phyloP scores from a whole-genome alignment of 2,113 vertebrate species.

The Dasypus novemcinctus region DNA sequence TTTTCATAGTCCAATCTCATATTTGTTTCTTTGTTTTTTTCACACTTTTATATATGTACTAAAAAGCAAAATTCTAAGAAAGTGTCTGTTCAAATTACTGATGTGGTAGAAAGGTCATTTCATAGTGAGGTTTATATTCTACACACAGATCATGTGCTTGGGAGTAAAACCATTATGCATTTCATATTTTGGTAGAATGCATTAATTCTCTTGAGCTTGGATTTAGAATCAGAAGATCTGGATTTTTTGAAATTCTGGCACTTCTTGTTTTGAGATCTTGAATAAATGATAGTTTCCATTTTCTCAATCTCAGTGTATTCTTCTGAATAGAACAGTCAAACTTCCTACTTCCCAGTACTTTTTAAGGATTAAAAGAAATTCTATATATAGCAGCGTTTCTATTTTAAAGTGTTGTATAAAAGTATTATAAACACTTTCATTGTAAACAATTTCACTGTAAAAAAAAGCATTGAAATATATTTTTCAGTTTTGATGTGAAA shows the following conservation, averaged over 20 bases:
- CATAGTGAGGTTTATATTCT: background rate
- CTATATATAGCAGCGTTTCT: background rate
- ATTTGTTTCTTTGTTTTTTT: background rate
- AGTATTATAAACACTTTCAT: background rate
- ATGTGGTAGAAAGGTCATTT: background rate
- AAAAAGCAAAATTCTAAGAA: background rate
- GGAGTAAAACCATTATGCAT: background rate
- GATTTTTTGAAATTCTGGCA: background rate
- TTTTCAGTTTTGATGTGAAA: background rate
- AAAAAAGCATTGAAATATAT: background rate
- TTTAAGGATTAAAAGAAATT: background rate
- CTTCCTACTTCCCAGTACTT: background rate
- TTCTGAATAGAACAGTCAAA: background rate
- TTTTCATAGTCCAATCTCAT: background rate
- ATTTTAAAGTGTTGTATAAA: background rate
- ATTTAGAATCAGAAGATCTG: background rate
- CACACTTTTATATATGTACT: background rate
- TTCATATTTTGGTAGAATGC: background rate
- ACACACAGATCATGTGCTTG: background rate
- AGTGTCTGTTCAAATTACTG: background rate
- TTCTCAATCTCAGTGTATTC: background rate
- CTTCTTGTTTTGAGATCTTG: constrained; percentile 9
- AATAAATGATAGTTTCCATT: background rate
- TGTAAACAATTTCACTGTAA: background rate
- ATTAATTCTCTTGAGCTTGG: background rate